phyloP scores from a whole-genome alignment of 2,113 vertebrate genomes.

The Mastomys natalensis region DNA sequence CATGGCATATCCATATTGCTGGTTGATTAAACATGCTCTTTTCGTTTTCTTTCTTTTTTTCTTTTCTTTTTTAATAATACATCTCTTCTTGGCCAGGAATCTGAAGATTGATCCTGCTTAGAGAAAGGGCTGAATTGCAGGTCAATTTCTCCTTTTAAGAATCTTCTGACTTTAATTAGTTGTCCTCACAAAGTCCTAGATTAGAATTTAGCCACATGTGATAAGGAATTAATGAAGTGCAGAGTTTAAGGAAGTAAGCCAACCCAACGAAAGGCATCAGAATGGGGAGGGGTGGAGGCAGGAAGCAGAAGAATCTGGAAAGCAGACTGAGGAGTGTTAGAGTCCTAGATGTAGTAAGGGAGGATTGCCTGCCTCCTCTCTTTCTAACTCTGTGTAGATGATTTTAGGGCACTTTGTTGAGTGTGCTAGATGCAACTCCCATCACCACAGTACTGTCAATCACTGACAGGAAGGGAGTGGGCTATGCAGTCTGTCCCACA shows the following conservation, averaged over 20 bases:
- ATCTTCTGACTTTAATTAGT: conserved; percentile 27
- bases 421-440: background rate
- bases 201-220: conserved; percentile 15
- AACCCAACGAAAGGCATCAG: background rate
- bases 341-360: too few relatives aligned
- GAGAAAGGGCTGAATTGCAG: conserved; percentile 4
- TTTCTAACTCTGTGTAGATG: background rate
- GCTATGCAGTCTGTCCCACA: background rate
- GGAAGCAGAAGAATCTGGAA: background rate
- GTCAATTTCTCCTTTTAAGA: conserved; percentile 50
- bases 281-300: too few relatives aligned
- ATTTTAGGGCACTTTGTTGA: background rate
- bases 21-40: background rate
- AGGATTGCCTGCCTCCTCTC: background rate
- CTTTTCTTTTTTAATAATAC: background rate
- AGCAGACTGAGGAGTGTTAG: background rate
- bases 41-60: background rate
- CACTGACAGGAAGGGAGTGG: background rate
- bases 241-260: background rate
- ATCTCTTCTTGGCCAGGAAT: background rate
- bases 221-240: conserved; percentile 39
- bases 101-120: conserved; percentile 19
- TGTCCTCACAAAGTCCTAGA: background rate
- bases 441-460: background rate
- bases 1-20: background rate